Conservation (phyloP, 2,113 vertebrate genomes). For the Naja naja region DNA sequence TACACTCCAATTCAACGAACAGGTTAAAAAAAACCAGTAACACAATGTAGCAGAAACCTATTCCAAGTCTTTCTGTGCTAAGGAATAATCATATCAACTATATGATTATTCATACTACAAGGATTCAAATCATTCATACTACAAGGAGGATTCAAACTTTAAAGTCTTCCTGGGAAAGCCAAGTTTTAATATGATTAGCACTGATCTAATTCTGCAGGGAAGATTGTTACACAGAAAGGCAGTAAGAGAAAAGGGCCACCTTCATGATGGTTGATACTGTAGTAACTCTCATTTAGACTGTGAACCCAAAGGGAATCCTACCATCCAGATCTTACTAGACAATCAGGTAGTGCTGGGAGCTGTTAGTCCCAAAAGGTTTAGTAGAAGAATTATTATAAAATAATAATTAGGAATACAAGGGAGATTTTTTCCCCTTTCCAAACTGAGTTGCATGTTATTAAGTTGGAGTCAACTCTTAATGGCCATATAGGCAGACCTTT, state of each 20-base stretch:
- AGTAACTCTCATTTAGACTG: background rate
- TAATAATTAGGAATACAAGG: background rate
- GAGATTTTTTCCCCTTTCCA: background rate
- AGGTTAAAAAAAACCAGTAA: background rate
- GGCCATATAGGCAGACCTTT: background rate
- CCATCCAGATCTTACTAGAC: background rate
- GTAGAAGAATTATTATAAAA: background rate
- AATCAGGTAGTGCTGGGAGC: background rate
- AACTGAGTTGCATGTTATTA: background rate
- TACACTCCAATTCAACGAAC: background rate
- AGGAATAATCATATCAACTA: background rate
- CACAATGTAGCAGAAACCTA: background rate
- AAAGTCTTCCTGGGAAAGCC: background rate
- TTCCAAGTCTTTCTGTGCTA: background rate
- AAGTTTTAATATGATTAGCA: background rate
- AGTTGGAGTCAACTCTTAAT: background rate
- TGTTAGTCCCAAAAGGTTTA: background rate
- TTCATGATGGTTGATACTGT: background rate
- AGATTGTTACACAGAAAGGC: background rate
- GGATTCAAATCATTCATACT: background rate
- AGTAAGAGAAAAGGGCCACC: background rate
- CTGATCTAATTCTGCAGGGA: background rate
- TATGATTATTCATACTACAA: background rate
- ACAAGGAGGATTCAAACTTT: background rate
- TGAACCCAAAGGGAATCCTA: background rate